Evolutionary conservation across 1,140 invertebrate genomes (phyloP), one percentile per base, ranked within the genome.

Genomic region (Theocolax elegans): DNA sequence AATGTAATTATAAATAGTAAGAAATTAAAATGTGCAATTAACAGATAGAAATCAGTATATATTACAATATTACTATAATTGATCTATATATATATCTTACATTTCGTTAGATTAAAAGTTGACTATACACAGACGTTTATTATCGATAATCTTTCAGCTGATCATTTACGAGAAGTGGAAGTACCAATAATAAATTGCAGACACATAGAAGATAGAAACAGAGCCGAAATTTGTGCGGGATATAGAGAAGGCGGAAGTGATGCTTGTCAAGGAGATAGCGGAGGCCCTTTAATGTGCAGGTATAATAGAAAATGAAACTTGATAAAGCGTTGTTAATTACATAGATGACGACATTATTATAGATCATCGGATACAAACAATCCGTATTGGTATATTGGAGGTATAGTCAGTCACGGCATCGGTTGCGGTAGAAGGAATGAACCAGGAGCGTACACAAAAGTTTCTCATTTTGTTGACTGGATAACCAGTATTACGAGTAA

Each of bases 381-480:
- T 53, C n/a, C 27, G 2, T 89, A 91, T 74, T 93, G 91, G 90
- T 93, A 93, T 75, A 79, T 93, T 35, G 92, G 89, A 6, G 93
- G 93, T 1, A 89, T 94, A 21, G 91, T 94, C 0, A 93, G 92
- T 75, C 92, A 94, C 76, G 95, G 95, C 2, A 89, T 92, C 76
- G 93, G 94, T 7, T 95, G 94, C 82, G 94, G 89, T 2, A 85
- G 91, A 67, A 89, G 91, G 29, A 85, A 89, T 64, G 90, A 94
- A 79, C 91, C 93, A 8, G 94, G 94, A n/a, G 92, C 92, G 66
- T 96, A 96, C 74, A 94, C 93, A 0, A 88, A 89, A 80, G 91
- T 95, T 19, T 90, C 89, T 40, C 81, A 90, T n/a, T 94, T 90
- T 79, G 74, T 91, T 3, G 79, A 89, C 46, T 96, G 94, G 94